These are phyloP conservation scores for Squalus acanthias DNA, from an alignment of 2,797 vertebrate species.

Conservation along the genomic window DNA sequence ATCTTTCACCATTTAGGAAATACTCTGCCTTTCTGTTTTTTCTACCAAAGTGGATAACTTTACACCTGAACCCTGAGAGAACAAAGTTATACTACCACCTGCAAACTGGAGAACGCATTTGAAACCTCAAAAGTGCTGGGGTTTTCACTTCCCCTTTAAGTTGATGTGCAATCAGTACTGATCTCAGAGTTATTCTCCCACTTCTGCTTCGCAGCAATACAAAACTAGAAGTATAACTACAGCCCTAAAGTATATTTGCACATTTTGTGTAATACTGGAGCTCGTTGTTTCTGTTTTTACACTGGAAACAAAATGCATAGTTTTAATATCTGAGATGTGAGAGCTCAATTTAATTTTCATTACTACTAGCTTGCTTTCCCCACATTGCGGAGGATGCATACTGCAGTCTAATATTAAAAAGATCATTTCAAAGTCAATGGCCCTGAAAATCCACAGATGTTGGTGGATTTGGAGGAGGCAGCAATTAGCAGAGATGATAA, in stretches of 20 bases:
- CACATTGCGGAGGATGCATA: not conserved
- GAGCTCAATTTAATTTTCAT: not conserved
- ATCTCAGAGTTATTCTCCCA: not conserved
- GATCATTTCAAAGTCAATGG: not conserved
- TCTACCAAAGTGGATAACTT: no score
- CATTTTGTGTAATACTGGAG: not conserved
- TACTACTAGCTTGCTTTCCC: not conserved
- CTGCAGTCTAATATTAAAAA: not conserved
- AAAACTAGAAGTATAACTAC: not conserved
- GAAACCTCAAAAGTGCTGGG: not conserved
- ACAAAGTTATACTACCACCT: not conserved
- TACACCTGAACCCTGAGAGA: not conserved
- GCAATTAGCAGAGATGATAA: not conserved
- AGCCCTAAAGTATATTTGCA: not conserved
- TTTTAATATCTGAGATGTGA: not conserved
- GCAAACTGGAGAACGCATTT: not conserved
- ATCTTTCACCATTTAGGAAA: no score
- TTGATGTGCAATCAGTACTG: no score
- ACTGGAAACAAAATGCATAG: not conserved
- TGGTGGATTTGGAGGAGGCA: not conserved
- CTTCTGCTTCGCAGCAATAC: not conserved
- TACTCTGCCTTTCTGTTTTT: no score
- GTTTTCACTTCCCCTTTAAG: not conserved
- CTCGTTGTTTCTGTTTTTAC: not conserved
- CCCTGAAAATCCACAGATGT: not conserved